Percentiles rank a stretch among this genome's conserved stretches.
These are phyloP conservation scores for Heliconius aoede DNA, from an alignment of 2,888 invertebrate genomes.

Conservation along the genomic window DNA sequence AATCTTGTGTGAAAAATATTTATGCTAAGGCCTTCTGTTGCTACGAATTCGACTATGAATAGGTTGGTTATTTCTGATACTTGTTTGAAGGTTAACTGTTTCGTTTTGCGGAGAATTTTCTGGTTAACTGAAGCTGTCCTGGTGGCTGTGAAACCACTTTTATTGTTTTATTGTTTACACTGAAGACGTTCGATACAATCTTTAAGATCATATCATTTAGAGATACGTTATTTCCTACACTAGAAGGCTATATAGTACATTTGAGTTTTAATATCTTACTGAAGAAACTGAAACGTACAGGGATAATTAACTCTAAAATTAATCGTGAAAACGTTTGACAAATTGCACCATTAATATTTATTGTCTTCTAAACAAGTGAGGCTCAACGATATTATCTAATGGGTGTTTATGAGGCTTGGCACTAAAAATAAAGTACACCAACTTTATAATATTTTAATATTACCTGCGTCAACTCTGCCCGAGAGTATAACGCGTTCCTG, in stretches of 20 bases:
- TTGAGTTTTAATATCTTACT: too few species aligned
- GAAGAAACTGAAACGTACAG: neutral
- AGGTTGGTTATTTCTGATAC: constrained; percentile 72
- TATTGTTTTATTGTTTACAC: constrained; percentile 18
- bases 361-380: constrained; percentile 37
- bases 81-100: constrained; percentile 70
- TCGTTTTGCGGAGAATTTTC: constrained; percentile 54
- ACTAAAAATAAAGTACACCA: constrained; percentile 12
- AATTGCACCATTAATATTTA: constrained; percentile 41
- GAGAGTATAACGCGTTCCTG: too few species aligned
- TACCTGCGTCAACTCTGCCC: too few species aligned
- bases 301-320: constrained; percentile 21
- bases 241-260: neutral
- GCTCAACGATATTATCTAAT: constrained; percentile 35
- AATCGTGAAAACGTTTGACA: constrained; percentile 21
- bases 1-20: constrained; percentile 82
- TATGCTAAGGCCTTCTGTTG: constrained; percentile 78
- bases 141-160: neutral
- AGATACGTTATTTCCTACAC: neutral
- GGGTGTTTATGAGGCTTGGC: constrained; percentile 44
- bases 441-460: neutral
- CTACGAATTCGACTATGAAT: constrained; percentile 76
- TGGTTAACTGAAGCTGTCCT: constrained; percentile 49
- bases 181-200: neutral
- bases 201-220: neutral